Percentiles rank a stretch among this genome's conserved stretches.
These are phyloP conservation scores for Catostylus mosaicus DNA, from an alignment of 30 jellyfish, hydroid and myxozoan genomes.

Conservation along the genomic window DNA sequence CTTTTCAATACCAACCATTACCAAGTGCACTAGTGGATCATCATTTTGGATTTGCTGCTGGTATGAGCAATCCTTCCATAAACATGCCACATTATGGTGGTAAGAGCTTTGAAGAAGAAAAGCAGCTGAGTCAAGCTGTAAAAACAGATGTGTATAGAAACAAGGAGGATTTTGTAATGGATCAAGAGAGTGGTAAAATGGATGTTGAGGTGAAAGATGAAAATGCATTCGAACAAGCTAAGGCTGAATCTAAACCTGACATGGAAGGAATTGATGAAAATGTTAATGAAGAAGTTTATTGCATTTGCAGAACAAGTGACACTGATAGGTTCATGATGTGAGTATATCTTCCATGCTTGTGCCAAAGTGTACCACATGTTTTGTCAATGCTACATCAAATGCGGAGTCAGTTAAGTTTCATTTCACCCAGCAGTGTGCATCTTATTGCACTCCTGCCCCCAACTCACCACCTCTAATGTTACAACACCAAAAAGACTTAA, in stretches of 20 bases:
- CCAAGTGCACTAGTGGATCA: conserved; percentile 52
- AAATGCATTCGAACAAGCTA: not conserved
- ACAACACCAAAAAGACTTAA: no score
- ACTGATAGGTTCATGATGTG: conserved; percentile 91
- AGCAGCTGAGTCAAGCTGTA: not conserved
- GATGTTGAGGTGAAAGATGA: not conserved
- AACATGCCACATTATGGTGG: not conserved
- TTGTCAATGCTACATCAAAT: no score
- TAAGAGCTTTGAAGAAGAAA: not conserved
- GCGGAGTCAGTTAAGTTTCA: no score
- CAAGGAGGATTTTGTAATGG: not conserved
- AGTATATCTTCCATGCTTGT: conserved; percentile 29
- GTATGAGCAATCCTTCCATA: not conserved
- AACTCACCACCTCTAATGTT: no score
- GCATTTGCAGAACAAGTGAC: conserved; percentile 86
- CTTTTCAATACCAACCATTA: not conserved
- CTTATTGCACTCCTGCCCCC: no score
- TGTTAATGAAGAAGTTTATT: conserved; percentile 58
- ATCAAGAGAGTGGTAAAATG: not conserved
- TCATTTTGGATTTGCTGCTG: conserved; percentile 49
- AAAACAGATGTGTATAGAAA: not conserved
- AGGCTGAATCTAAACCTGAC: not conserved
- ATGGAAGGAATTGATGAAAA: not conserved
- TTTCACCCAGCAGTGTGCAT: no score
- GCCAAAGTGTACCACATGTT: no score